phyloP scores from a whole-genome alignment of 2,888 invertebrate species.

The Poecilus cupreus region DNA sequence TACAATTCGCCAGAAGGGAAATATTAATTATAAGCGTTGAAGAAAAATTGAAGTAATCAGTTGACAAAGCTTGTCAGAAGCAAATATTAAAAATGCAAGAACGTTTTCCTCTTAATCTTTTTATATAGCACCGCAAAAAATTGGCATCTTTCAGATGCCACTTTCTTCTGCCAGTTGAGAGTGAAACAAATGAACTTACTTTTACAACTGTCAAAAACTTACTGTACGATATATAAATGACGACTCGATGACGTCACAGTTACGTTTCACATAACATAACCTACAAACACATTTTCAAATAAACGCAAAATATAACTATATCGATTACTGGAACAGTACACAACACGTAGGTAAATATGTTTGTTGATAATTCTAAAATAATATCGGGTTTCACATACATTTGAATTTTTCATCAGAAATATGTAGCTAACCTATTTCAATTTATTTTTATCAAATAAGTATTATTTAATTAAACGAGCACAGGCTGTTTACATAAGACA shows the following conservation, averaged over 20 bases:
- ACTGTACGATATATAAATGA: conserved; percentile 5
- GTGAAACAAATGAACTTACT: conserved; percentile 28
- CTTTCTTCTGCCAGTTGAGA: background rate
- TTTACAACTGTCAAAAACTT: conserved; percentile 27
- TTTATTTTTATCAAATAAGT: too few relatives aligned
- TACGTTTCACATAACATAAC: too few relatives aligned
- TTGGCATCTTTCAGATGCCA: conserved; percentile 1
- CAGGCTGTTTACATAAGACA: too few relatives aligned
- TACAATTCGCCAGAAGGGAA: background rate
- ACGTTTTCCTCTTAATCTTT: background rate
- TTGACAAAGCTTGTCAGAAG: conserved; percentile 27
- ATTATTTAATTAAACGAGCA: too few relatives aligned
- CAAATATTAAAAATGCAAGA: conserved; percentile 22
- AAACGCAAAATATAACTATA: too few relatives aligned
- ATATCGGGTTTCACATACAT: too few relatives aligned
- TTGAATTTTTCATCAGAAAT: too few relatives aligned
- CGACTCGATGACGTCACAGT: background rate
- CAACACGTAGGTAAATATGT: too few relatives aligned
- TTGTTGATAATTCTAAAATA: too few relatives aligned
- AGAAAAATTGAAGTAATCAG: conserved; percentile 29
- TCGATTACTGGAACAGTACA: too few relatives aligned
- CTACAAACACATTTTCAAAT: too few relatives aligned
- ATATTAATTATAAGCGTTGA: background rate
- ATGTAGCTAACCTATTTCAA: too few relatives aligned
- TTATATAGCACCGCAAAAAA: background rate